These are phyloP conservation scores for Aethina tumida DNA, from an alignment of 1,140 invertebrate genomes.

Conservation along the genomic window DNA sequence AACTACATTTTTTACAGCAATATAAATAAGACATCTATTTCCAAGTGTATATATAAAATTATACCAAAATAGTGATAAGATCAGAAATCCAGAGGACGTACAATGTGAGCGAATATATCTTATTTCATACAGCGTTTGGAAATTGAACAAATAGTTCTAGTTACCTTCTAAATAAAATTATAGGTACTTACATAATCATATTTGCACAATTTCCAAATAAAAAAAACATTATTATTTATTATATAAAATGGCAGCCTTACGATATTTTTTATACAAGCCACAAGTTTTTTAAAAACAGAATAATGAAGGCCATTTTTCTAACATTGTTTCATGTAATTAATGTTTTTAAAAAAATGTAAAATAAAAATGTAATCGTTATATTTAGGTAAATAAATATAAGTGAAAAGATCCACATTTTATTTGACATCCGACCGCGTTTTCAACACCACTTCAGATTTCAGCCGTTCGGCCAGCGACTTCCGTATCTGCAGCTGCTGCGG, in stretches of 20 bases:
- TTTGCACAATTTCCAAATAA: slow-evolving; percentile 12
- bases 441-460: slow-evolving; percentile 72
- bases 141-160: slow-evolving; percentile 8
- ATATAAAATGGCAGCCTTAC: slow-evolving; percentile 22
- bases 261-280: slow-evolving; percentile 28
- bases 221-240: slow-evolving; percentile 16
- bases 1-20: slow-evolving; percentile 9
- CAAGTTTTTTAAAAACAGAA: slow-evolving; percentile 21
- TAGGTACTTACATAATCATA: slow-evolving; percentile 6
- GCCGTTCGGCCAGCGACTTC: slow-evolving; percentile 67
- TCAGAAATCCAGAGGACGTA: slow-evolving; percentile 9
- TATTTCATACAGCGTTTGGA: slow-evolving; percentile 4
- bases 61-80: slow-evolving; percentile 1
- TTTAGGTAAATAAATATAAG: slow-evolving; percentile 37
- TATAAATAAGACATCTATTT: slow-evolving; percentile 2
- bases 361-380: slow-evolving; percentile 37
- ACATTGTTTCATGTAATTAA: slow-evolving; percentile 27
- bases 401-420: slow-evolving; percentile 17
- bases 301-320: slow-evolving; percentile 24
- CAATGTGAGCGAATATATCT: slow-evolving; percentile 18
- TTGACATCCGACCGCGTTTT: slow-evolving; percentile 10
- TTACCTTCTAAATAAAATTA: slow-evolving; percentile 6
- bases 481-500: slow-evolving; percentile 62
- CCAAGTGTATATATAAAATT: too few relatives aligned
- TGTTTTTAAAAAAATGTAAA: slow-evolving; percentile 32